phyloP scores from a whole-genome alignment of 2,113 vertebrate species.

The Ictalurus punctatus region DNA sequence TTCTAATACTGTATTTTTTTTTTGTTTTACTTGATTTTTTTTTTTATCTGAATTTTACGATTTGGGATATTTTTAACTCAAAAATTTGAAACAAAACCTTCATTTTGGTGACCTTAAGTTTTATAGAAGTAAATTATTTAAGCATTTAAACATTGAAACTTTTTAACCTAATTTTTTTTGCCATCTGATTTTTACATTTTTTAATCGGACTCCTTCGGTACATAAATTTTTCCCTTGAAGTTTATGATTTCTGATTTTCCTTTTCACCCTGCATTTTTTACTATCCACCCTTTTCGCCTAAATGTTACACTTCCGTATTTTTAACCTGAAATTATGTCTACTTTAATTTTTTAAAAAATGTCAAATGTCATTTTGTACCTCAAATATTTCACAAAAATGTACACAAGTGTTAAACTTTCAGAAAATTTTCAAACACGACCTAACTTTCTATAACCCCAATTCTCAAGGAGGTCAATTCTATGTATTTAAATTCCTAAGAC shows the following conservation, averaged over 20 bases:
- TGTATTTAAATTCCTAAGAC: not conserved
- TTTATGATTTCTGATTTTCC: not conserved
- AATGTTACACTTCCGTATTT: not conserved
- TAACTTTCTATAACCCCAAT: not conserved
- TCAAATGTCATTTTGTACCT: not conserved
- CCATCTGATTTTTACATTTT: not conserved
- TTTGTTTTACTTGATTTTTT: too few species aligned
- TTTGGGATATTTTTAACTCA: too few species aligned
- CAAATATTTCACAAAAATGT: not conserved
- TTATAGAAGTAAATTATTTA: not conserved
- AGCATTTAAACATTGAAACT: not conserved
- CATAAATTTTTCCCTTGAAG: not conserved
- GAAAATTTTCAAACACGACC: not conserved
- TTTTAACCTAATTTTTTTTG: not conserved
- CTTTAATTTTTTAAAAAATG: not conserved
- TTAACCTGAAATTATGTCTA: not conserved
- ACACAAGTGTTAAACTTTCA: not conserved
- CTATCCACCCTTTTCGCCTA: not conserved
- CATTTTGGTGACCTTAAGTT: not conserved
- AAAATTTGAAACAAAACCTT: not conserved
- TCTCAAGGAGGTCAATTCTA: not conserved
- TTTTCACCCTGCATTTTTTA: not conserved
- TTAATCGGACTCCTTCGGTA: not conserved
- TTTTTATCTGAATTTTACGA: not conserved
- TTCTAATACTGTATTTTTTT: not conserved